Evolutionary conservation across 2,113 vertebrate species (phyloP), one percentile per base, ranked within the genome.

Genomic region (Elephas maximus): DNA sequence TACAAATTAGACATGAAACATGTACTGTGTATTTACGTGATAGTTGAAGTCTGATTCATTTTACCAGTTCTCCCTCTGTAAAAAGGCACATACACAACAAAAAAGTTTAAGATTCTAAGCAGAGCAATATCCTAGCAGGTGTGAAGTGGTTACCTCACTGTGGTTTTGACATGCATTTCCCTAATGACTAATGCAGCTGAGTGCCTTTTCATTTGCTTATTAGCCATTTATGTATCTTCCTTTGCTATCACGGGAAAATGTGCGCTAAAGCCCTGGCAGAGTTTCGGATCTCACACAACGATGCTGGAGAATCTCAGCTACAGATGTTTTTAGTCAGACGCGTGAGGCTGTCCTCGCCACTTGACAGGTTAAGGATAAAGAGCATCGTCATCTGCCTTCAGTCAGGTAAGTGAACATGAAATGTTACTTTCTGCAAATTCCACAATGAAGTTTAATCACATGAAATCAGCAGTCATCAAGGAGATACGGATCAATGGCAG

Each of bases 201-300:
- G 37, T 37, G 37, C 37, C 37, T 37, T 37, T 37, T 37, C 37
- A 37, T 37, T 37, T 37, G 37, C 37, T 37, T 37, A 37, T 37
- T 37, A 37, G 37, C 37, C 37, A 37, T 37, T 37, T 37, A 37
- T 37, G 37, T 37, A 37, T 37, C 37, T 37, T 37, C 37, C 37
- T 37, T 37, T 37, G 37, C 44, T 41, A 51, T 63, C 65, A 57
- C 53, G 11, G 53, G 53, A 57, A 57, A 57, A 15, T 57, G 53
- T 57, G 11, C 53, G 11, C 15, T 77, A 89, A 95, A 81, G 73
- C 73, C 65, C n/a, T 33, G 71, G 11, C 12, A 81, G 4, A 90
- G 80, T 78, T 95, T 82, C 53, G 90, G 51, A 73, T 94, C 45
- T 87, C 76, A 82, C 30, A 94, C 37, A 89, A 92, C 67, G n/a